Percentiles rank a stretch among this genome's conserved stretches.
Conservation (phyloP, 2,888 invertebrate genomes). For the Drosophila eohydei region DNA sequence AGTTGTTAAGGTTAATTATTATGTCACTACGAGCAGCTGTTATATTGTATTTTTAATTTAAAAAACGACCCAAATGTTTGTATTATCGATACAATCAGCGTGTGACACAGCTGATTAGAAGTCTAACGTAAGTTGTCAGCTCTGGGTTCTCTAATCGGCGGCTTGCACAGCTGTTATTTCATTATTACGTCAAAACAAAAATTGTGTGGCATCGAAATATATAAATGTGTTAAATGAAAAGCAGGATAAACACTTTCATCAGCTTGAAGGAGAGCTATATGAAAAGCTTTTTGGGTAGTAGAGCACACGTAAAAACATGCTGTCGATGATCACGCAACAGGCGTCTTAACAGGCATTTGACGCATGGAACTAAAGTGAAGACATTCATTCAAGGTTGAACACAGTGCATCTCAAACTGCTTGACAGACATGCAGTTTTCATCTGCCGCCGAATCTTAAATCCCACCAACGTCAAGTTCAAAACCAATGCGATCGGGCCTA, state of each 20-base stretch:
- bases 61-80: background rate
- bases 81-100: conserved; percentile 13
- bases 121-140: conserved; percentile 26
- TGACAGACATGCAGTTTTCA: conserved; percentile 36
- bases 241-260: background rate
- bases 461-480: conserved; percentile 50
- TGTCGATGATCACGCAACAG: conserved; percentile 30
- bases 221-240: conserved; percentile 40
- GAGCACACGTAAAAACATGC: conserved; percentile 12
- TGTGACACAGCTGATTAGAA: conserved; percentile 8
- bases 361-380: conserved; percentile 5
- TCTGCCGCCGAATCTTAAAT: conserved; percentile 16
- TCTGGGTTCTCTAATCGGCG: conserved; percentile 22
- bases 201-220: conserved; percentile 40
- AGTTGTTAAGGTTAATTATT: background rate
- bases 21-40: too few relatives aligned
- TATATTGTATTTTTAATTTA: background rate
- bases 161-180: conserved; percentile 60
- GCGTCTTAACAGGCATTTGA: conserved; percentile 24
- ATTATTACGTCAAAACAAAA: conserved; percentile 73
- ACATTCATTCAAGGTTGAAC: conserved; percentile 8
- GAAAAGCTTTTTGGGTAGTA: background rate
- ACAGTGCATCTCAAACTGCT: conserved; percentile 45
- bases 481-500: conserved; percentile 36
- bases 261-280: background rate